Evolutionary conservation across 2,888 invertebrate genomes (phyloP).

Genomic region (Blomia tropicalis): DNA sequence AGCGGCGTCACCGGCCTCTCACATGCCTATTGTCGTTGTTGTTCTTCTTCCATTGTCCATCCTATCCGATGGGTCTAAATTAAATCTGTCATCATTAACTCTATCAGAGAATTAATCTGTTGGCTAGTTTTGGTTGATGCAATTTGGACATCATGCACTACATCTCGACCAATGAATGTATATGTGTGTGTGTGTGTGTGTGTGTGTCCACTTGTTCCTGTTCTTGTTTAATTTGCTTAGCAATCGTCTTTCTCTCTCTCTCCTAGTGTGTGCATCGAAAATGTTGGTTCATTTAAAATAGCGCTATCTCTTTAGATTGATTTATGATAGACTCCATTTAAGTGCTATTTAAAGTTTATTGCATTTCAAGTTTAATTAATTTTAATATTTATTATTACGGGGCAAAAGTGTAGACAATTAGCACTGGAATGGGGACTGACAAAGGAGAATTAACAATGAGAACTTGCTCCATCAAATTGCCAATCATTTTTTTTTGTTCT

Average conservation of each 20-base stretch:
- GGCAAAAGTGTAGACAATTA: conserved; percentile 4
- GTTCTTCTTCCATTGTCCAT: too few relatives aligned
- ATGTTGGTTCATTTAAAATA: too few relatives aligned
- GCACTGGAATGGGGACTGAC: neutral
- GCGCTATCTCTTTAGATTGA: conserved; percentile 10
- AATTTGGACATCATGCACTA: too few relatives aligned
- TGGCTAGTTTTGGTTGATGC: too few relatives aligned
- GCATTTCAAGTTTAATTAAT: conserved; percentile 13
- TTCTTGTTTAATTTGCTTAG: too few relatives aligned
- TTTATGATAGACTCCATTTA: conserved; percentile 6
- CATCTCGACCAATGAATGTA: too few relatives aligned
- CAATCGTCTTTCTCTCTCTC: neutral
- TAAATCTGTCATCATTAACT: conserved; percentile 15
- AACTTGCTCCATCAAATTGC: neutral
- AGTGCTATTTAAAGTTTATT: conserved; percentile 11
- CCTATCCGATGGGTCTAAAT: conserved; percentile 6
- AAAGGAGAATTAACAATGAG: conserved; percentile 13
- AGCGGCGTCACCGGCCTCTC: too few relatives aligned
- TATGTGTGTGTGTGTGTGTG: too few relatives aligned
- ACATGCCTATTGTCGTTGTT: too few relatives aligned
- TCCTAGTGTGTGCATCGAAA: neutral
- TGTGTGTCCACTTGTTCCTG: too few relatives aligned
- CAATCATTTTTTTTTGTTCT: too few relatives aligned
- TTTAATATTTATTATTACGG: conserved; percentile 9
- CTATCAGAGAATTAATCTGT: conserved; percentile 11